Base-by-base conservation (phyloP, 2,888 invertebrate genomes). In the Drosophila anceps region DNA sequence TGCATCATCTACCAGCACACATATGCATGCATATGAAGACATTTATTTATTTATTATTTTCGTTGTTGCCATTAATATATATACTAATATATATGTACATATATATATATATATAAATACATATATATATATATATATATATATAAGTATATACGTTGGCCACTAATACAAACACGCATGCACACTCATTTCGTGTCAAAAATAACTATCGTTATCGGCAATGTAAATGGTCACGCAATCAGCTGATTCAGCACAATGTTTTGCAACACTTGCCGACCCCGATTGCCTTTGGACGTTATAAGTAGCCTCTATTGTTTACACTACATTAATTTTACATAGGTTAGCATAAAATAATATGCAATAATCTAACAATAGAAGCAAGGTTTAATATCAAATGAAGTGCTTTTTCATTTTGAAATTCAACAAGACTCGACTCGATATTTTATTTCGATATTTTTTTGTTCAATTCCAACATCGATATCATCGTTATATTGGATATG, bases 11-110 rank as follows among this genome's bases (percentile, higher is more conserved):
- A 79, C 54, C 59, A 63, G 72, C 73, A 61, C 71, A 79, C 69
- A 66, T 53, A 73, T 58, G 64, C 55, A 70, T 58, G 35, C 44
- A 69, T 57, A 68, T 67, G 69, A 65, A 75, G 72, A 60, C 78
- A 82, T 84, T 78, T 79, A 82, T 82, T 78, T 84, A 87, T 83
- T 86, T 84, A 68, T 82, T 80, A 60, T 82, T 74, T 82, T 79
- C 46, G 73, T 73, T 74, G 72, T 78, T 57, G 55, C 73, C 70
- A 73, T 59, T 70, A 71, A 77, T 54, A 63, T 64, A 71, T 37
- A 37, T 43, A 58, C 48, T 39, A 37, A 51, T 48, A 50, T 27
- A 44, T 44, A 59, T n/a, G n/a, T 44, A 61, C 43, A 44, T 58
- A 54, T 27, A 59, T 50, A 59, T 57, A 68, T 48, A 63, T 62